phyloP scores from a whole-genome alignment of 1,140 invertebrate genomes.

The Physella acuta region DNA sequence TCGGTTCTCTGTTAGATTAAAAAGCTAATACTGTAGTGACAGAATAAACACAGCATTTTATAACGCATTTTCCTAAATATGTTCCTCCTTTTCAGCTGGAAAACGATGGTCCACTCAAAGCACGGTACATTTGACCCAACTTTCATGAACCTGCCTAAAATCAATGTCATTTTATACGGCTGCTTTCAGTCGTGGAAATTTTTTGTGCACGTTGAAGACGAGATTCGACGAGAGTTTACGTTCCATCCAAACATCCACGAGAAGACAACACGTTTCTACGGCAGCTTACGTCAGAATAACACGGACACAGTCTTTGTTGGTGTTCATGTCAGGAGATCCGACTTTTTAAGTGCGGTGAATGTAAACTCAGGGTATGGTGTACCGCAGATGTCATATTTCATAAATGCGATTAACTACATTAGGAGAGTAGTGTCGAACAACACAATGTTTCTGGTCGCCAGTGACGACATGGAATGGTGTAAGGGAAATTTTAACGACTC shows the following conservation, averaged over 20 bases:
- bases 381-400: slow-evolving; percentile 32
- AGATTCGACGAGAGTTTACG: slow-evolving; percentile 33
- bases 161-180: slow-evolving; percentile 28
- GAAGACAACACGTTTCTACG: slow-evolving; percentile 21
- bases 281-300: background rate
- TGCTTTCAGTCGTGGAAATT: slow-evolving; percentile 45
- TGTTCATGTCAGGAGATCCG: slow-evolving; percentile 41
- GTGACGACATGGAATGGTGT: slow-evolving; percentile 43
- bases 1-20: no score
- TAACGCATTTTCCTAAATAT: no score
- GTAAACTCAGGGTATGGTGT: slow-evolving; percentile 30
- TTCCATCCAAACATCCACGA: slow-evolving; percentile 25
- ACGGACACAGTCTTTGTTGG: slow-evolving; percentile 28
- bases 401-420: slow-evolving; percentile 34
- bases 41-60: no score
- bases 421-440: slow-evolving; percentile 18
- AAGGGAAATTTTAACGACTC: slow-evolving; percentile 25
- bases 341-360: slow-evolving; percentile 28
- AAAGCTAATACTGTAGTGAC: no score
- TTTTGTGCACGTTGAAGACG: slow-evolving; percentile 25
- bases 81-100: no score
- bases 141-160: slow-evolving; percentile 18
- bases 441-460: slow-evolving; percentile 39
- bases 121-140: slow-evolving; percentile 24
- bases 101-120: no score